Evolutionary conservation across 2,113 vertebrate genomes (phyloP), one percentile per base, ranked within the genome.

Genomic region (Calidris pygmaea): DNA sequence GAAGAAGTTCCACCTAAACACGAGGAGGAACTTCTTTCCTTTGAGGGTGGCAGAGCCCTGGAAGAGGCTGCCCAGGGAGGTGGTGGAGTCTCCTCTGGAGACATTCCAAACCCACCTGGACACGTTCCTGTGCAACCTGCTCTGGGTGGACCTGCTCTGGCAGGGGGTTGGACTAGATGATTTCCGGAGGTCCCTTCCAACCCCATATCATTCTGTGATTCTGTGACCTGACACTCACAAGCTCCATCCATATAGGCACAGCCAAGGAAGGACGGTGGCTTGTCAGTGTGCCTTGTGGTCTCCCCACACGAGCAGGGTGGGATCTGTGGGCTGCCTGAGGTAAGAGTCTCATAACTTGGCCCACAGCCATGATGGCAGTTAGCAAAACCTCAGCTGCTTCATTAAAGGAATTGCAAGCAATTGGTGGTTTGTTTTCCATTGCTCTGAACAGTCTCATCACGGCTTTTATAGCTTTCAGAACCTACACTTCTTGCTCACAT

Each of bases 241-340:
- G 6, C 18, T 48, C n/a, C 29, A 37, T 58, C 24, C 6, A 27
- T 55, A 14, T 3, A 63, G n/a, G 41, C 13, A 32, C 23, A 82
- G 52, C 9, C 21, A 53, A 53, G 47, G 37, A 90, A 83, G 52
- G 10, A 63, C n/a, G 63, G 56, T 24, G 41, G 23, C 26, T 89
- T 71, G 12, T n/a, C 73, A 19, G 21, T 34, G 26, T 22, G 27
- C 27, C 12, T 43, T 60, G 9, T n/a, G 43, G 45, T 71, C 15
- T 9, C 5, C 2, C 23, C 6, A 30, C 0, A 0, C 24, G 34
- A 53, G n/a, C 8, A 53, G 37, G 7, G 15, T 82, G 52, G 21
- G 10, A 66, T 53, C 56, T 82, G 23, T 92, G 83, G 30, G 35
- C 52, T 82, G 27, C 17, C 41, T 70, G 39, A 65, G 14, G 10